phyloP scores from a whole-genome alignment of 2,888 invertebrate genomes.

The Atethmia centrago region DNA sequence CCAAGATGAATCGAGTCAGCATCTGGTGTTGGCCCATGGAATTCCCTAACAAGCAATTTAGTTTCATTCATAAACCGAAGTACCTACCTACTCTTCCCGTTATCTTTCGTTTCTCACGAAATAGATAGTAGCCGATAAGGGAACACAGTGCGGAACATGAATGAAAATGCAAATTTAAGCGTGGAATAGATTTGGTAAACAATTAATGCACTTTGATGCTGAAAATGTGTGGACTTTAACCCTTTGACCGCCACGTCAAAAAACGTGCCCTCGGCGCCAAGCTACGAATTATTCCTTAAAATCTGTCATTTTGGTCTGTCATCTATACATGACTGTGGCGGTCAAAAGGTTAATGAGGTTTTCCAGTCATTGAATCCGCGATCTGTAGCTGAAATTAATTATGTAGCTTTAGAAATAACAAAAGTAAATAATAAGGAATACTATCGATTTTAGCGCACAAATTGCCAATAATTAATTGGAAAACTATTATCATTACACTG shows the following conservation, averaged over 20 bases:
- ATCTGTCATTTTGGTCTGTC: too few relatives aligned
- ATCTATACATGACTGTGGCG: too few relatives aligned
- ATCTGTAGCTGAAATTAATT: neutral
- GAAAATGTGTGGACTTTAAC: neutral
- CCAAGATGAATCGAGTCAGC: conserved; percentile 59
- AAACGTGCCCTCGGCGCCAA: too few relatives aligned
- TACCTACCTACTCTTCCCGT: conserved; percentile 72
- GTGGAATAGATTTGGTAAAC: neutral
- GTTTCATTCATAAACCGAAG: conserved; percentile 78
- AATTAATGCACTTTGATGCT: neutral
- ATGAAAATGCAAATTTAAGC: conserved; percentile 29
- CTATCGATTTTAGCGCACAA: neutral
- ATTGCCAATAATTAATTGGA: neutral
- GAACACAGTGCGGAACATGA: conserved; percentile 20
- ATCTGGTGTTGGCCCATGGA: conserved; percentile 76
- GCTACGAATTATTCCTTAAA: too few relatives aligned
- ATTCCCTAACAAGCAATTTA: conserved; percentile 65
- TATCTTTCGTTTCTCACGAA: conserved; percentile 79
- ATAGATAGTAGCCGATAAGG: conserved; percentile 55
- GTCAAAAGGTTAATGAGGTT: too few relatives aligned
- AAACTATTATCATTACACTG: neutral
- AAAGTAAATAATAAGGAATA: neutral
- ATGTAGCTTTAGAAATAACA: neutral
- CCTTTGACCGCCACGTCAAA: too few relatives aligned
- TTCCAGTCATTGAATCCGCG: neutral